Base-by-base conservation (phyloP, 2,113 vertebrate species). In the Struthio camelus region DNA sequence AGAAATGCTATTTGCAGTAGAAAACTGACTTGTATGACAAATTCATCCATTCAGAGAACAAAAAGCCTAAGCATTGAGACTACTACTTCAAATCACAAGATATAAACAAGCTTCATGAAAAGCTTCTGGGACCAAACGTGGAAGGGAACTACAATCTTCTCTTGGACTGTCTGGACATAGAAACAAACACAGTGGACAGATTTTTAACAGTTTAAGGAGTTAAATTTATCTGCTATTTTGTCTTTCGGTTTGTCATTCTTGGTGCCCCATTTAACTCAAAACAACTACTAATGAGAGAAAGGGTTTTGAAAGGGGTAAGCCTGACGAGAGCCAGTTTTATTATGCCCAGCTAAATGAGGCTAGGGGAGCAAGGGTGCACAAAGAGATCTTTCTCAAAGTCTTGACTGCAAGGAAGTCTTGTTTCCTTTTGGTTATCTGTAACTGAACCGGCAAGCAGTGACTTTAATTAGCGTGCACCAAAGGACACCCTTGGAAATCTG, bases 1-100 rank as follows among this genome's bases (percentile, higher is more conserved):
- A 56, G 81, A 81, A 95, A 85, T 93, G 62, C 38, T 79, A 48
- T 85, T 93, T 95, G 79, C 70, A 64, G n/a, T 59, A 34, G 38
- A 51, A 82, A 34, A 30, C 66, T 69, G 66, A 72, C 67, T 36
- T 1, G 5, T 56, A 56, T 76, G 66, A 81, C 65, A 81, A 91
- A 82, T 19, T 92, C 51, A 84, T 53, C 46, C 40, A 51, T 84
- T 87, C 62, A 93, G 75, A 93, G 66, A 89, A 59, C 10, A 51
- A 73, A 94, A 87, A 65, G 19, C 36, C 44, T 40, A 30, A 5
- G 6, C 25, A 5, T 1, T 53, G 9, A 94, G 11, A 34, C 40
- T 11, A 5, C 42, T 82, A 6, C n/a, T 72, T 87, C 23, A 77
- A 53, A 76, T 69, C 11, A 2, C 25, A 85, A 58, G 20, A 22